Percentiles rank a stretch among this genome's conserved stretches.
phyloP scores from a whole-genome alignment of 1,140 invertebrate species.

The Euwallacea fornicatus region DNA sequence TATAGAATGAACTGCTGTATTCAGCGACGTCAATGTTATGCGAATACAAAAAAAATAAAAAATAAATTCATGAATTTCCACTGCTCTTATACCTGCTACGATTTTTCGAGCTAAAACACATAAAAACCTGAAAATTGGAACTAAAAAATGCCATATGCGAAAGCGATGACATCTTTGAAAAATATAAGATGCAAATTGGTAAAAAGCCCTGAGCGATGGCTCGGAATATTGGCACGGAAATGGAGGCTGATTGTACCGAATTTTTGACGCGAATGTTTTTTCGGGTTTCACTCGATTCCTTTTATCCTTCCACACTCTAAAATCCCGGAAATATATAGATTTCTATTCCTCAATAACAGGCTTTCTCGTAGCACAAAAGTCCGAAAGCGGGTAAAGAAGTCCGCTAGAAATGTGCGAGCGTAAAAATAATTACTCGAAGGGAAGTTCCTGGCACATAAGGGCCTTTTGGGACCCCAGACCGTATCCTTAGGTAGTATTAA shows the following conservation, averaged over 20 bases:
- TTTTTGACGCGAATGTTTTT: constrained; percentile 10
- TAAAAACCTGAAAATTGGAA: constrained; percentile 10
- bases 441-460: not conserved
- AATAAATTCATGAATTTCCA: constrained; percentile 14
- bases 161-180: constrained; percentile 11
- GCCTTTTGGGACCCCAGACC: not conserved
- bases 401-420: not conserved
- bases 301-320: not conserved
- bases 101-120: not conserved
- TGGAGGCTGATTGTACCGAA: constrained; percentile 12
- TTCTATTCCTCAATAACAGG: not conserved
- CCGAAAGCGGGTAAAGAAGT: not conserved
- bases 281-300: not conserved
- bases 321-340: not conserved
- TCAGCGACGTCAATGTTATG: too few species aligned
- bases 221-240: constrained; percentile 18
- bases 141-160: constrained; percentile 12
- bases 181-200: constrained; percentile 31
- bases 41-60: too few species aligned
- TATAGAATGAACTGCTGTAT: too few species aligned
- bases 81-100: constrained; percentile 4
- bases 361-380: not conserved
- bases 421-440: constrained; percentile 1
- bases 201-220: constrained; percentile 22
- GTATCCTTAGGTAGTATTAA: constrained; percentile 1